Percentiles rank a stretch among this genome's conserved stretches.
phyloP scores from a whole-genome alignment of 2,113 vertebrate species.

The Hippocampus barbouri region DNA sequence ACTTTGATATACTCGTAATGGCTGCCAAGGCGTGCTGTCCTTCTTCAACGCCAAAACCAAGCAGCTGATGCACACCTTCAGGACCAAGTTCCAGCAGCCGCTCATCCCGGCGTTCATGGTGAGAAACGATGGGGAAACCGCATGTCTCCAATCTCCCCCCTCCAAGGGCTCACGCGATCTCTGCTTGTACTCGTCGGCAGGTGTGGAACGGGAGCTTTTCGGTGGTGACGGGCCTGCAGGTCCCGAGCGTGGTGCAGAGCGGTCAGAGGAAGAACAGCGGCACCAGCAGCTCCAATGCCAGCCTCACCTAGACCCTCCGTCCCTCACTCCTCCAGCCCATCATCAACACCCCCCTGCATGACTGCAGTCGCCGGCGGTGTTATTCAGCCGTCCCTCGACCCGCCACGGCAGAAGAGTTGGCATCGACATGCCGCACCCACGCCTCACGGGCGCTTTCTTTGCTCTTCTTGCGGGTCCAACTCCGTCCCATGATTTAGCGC shows the following conservation, averaged over 20 bases:
- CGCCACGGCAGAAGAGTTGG: neutral
- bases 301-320: slow-evolving; percentile 78
- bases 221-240: slow-evolving; percentile 85
- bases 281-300: slow-evolving; percentile 92
- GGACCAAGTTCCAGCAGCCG: slow-evolving; percentile 87
- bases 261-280: slow-evolving; percentile 88
- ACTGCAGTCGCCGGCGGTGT: slow-evolving; percentile 18
- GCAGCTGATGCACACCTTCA: slow-evolving; percentile 88
- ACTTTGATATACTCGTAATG: neutral
- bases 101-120: slow-evolving; percentile 90
- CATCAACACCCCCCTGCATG: neutral
- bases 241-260: slow-evolving; percentile 83
- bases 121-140: neutral
- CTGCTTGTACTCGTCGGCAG: slow-evolving; percentile 57
- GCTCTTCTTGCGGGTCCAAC: slow-evolving; percentile 32
- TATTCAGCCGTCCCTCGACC: neutral
- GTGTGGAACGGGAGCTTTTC: slow-evolving; percentile 96
- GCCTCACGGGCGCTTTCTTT: slow-evolving; percentile 17
- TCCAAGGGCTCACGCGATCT: neutral
- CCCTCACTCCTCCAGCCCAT: slow-evolving; percentile 11
- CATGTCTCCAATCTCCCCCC: rapidly evolving
- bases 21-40: slow-evolving; percentile 81
- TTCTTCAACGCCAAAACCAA: slow-evolving; percentile 90
- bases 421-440: slow-evolving; percentile 28
- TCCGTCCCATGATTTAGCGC: slow-evolving; percentile 56